Evolutionary conservation across 1,140 invertebrate species (phyloP).

Genomic region (Drosophila asahinai): DNA sequence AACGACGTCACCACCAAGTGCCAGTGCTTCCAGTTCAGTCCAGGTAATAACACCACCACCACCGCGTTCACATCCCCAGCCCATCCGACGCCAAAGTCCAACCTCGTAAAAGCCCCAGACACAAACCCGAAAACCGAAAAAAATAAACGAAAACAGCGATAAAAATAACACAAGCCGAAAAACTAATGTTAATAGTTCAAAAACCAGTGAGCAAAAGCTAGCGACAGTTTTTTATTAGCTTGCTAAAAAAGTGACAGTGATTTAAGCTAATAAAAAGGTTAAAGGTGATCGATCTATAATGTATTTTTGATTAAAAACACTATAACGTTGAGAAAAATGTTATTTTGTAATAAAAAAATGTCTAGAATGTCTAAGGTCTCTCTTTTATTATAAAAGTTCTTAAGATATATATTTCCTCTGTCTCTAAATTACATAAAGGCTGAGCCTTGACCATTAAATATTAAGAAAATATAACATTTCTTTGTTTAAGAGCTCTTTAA

Average conservation of each 20-base stretch:
- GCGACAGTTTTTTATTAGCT: background rate
- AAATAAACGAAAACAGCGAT: background rate
- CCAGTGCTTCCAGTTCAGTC: constrained; percentile 82
- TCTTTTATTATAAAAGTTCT: too few relatives aligned
- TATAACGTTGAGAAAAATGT: background rate
- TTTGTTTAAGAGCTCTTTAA: too few relatives aligned
- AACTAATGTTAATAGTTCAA: constrained; percentile 17
- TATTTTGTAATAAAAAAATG: background rate
- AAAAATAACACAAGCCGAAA: background rate
- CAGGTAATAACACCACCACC: constrained; percentile 72
- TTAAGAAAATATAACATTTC: too few relatives aligned
- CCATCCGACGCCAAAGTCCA: constrained; percentile 19
- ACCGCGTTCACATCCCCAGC: constrained; percentile 14
- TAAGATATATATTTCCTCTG: background rate
- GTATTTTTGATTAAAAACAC: background rate
- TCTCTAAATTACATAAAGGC: too few relatives aligned
- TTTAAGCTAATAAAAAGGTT: background rate
- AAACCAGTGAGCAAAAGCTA: background rate
- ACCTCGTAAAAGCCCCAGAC: constrained; percentile 6
- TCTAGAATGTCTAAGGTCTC: background rate
- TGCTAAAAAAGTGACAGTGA: background rate
- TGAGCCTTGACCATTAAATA: too few relatives aligned
- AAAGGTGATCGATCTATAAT: background rate
- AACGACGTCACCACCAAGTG: constrained; percentile 84
- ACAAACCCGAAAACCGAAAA: background rate